These are phyloP conservation scores for Sphaerodactylus townsendi DNA, from an alignment of 2,113 vertebrate genomes.

Conservation along the genomic window DNA sequence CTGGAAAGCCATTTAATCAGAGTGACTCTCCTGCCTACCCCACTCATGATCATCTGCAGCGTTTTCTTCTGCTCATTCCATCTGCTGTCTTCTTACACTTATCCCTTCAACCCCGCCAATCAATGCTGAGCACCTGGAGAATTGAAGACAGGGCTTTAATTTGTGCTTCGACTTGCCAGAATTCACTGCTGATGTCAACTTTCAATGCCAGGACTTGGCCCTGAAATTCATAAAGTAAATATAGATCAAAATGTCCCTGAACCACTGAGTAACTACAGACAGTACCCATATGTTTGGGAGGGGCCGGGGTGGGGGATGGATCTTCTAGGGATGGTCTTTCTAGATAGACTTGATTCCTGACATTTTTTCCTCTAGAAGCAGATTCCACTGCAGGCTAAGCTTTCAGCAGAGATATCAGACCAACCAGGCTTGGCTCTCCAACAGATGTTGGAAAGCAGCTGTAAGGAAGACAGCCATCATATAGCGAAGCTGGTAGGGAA, in stretches of 20 bases:
- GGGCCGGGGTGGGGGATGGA: too few species aligned
- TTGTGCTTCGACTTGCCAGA: background rate
- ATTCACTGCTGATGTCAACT: background rate
- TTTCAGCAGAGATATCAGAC: too few species aligned
- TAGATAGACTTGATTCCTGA: background rate
- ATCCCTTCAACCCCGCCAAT: background rate
- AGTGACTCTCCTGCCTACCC: background rate
- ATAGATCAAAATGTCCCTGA: background rate
- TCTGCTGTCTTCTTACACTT: background rate
- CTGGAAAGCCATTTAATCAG: background rate
- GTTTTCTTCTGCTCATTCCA: background rate
- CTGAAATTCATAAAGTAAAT: too few species aligned
- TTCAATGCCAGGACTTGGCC: background rate
- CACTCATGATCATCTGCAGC: background rate
- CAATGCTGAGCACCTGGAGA: too few species aligned
- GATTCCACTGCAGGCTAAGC: background rate
- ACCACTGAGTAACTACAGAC: background rate
- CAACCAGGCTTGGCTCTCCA: too few species aligned
- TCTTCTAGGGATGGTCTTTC: background rate
- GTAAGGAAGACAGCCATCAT: too few species aligned
- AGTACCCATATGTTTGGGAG: background rate
- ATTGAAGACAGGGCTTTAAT: background rate
- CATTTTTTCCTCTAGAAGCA: background rate
- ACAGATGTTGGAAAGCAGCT: too few species aligned
- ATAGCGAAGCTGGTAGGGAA: too few species aligned